Conservation (phyloP, 1,140 invertebrate genomes). For the Heliothis virescens region DNA sequence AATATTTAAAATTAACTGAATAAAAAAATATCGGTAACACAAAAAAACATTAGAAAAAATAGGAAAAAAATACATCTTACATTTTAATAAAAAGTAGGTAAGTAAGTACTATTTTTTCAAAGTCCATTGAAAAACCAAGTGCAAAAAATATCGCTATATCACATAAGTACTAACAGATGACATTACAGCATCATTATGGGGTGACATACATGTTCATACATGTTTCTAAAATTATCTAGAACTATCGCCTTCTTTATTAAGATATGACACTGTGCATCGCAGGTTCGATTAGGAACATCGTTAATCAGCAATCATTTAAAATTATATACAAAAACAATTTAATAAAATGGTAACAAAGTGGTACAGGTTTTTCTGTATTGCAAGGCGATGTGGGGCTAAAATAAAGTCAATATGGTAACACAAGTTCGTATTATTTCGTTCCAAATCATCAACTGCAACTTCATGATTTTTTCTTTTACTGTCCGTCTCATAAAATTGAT, state of each 20-base stretch:
- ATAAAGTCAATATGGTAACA: constrained; percentile 40
- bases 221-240: constrained; percentile 38
- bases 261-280: constrained; percentile 24
- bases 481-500: constrained; percentile 38
- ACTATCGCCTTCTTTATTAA: constrained; percentile 13
- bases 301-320: background rate
- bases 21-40: no score
- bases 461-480: constrained; percentile 13
- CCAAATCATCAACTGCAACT: constrained; percentile 1
- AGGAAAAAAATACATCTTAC: no score
- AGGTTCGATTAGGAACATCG: background rate
- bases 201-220: constrained; percentile 21
- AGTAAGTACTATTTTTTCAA: background rate
- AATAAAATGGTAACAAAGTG: no score
- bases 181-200: constrained; percentile 30
- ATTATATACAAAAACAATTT: background rate
- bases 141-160: constrained; percentile 35
- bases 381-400: background rate
- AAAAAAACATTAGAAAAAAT: no score
- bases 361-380: no score
- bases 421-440: background rate
- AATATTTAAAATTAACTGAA: no score
- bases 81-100: no score
- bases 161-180: constrained; percentile 45
- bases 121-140: constrained; percentile 33